phyloP scores from a whole-genome alignment of 1,140 invertebrate genomes.

The Panagrolaimus sp. region DNA sequence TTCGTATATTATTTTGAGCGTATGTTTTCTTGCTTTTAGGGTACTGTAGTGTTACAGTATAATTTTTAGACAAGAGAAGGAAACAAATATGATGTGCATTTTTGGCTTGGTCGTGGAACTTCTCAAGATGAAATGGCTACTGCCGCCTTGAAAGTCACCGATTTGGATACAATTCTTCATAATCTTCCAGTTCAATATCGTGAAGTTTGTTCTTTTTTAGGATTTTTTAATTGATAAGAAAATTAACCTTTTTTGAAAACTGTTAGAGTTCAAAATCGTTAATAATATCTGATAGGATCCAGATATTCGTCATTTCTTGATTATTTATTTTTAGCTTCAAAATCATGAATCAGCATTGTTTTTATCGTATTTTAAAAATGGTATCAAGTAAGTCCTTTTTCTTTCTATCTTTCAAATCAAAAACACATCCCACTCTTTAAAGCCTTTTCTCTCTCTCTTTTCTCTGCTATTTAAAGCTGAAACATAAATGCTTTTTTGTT shows the following conservation, averaged over 20 bases:
- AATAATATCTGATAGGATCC: too few relatives aligned
- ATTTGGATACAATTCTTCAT: constrained; percentile 75
- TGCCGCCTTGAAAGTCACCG: constrained; percentile 79
- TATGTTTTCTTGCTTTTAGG: constrained; percentile 63
- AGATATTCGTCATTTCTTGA: too few relatives aligned
- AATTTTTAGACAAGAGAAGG: constrained; percentile 50
- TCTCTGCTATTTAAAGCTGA: too few relatives aligned
- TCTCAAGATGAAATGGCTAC: constrained; percentile 74
- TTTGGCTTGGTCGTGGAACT: constrained; percentile 77
- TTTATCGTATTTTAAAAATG: constrained; percentile 72
- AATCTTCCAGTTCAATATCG: constrained; percentile 79
- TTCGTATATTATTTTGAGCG: constrained; percentile 79
- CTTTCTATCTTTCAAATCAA: background rate
- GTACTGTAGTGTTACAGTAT: background rate
- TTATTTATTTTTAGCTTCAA: constrained; percentile 62
- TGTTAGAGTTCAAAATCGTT: too few relatives aligned
- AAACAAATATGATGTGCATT: constrained; percentile 77
- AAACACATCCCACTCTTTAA: background rate
- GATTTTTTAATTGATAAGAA: too few relatives aligned
- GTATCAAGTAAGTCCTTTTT: constrained; percentile 61
- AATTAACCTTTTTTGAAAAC: too few relatives aligned
- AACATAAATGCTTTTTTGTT: too few relatives aligned
- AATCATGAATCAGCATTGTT: constrained; percentile 75
- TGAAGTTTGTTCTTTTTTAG: constrained; percentile 64
- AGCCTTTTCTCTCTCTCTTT: too few relatives aligned